These are phyloP conservation scores for Pachycephala philippinensis DNA, from an alignment of 2,113 vertebrate genomes.

Conservation along the genomic window DNA sequence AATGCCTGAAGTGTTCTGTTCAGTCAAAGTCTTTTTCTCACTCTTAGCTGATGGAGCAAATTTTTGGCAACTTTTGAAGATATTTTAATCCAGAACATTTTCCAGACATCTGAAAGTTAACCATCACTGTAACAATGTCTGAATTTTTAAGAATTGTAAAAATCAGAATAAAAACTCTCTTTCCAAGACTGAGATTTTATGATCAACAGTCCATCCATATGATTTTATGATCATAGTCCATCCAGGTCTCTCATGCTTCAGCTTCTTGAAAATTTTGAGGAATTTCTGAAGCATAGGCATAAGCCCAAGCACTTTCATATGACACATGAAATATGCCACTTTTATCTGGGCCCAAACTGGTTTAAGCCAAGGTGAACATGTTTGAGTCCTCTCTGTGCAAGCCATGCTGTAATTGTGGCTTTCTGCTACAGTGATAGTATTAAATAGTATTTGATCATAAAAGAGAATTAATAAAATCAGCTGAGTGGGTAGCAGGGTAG, in stretches of 20 bases:
- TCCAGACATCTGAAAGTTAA: background rate
- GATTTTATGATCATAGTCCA: background rate
- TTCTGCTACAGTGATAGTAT: background rate
- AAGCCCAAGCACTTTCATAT: background rate
- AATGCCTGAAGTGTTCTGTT: background rate
- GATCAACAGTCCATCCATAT: background rate
- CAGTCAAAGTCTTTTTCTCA: background rate
- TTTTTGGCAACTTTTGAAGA: background rate
- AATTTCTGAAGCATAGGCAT: background rate
- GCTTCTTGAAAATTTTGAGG: background rate
- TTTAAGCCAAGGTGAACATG: background rate
- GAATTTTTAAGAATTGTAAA: background rate
- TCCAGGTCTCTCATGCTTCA: background rate
- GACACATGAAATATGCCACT: background rate
- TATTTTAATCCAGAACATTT: background rate
- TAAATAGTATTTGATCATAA: background rate
- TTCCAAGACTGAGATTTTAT: background rate
- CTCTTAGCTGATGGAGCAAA: background rate
- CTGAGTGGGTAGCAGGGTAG: background rate
- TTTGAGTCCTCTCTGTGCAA: background rate
- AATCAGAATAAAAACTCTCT: background rate
- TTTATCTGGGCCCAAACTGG: background rate
- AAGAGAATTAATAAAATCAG: background rate
- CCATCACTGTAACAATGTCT: background rate
- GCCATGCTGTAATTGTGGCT: background rate